phyloP scores from a whole-genome alignment of 2,113 vertebrate genomes.

The Protobothrops flavoviridis region DNA sequence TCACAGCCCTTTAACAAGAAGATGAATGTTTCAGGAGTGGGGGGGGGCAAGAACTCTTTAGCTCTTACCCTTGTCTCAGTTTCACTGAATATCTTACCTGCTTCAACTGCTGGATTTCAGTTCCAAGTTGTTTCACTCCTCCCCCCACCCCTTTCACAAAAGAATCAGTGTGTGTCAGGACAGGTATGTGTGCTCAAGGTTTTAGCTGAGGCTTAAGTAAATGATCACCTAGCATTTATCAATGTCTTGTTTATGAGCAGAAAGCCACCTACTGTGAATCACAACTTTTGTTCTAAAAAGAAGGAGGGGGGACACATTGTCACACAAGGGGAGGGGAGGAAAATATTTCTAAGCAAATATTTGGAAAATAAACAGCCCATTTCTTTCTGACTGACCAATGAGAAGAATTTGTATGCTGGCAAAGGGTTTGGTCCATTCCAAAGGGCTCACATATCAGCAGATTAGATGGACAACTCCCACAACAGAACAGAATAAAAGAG shows the following conservation, averaged over 20 bases:
- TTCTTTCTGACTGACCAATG: constrained; percentile 63
- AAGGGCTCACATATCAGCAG: constrained; percentile 62
- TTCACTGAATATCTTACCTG: neutral
- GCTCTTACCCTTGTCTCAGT: neutral
- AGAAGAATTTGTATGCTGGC: constrained; percentile 47
- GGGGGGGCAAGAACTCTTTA: neutral
- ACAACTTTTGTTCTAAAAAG: constrained; percentile 30
- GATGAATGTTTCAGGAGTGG: neutral
- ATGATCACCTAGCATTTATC: neutral
- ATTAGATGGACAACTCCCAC: constrained; percentile 48
- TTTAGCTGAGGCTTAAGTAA: constrained; percentile 1
- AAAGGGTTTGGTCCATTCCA: constrained; percentile 62
- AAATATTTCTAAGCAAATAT: neutral
- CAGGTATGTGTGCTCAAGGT: neutral
- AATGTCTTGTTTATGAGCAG: neutral
- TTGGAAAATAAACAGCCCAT: constrained; percentile 34
- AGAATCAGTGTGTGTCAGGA: neutral
- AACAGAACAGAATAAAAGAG: constrained; percentile 63
- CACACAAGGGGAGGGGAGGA: neutral
- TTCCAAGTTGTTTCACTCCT: accelerated
- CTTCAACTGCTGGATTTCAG: neutral
- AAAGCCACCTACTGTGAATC: constrained; percentile 13
- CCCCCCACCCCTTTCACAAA: neutral
- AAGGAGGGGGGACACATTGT: neutral
- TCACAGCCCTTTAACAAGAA: neutral